Conservation (phyloP, 2,888 invertebrate species). For the Pocota personata region DNA sequence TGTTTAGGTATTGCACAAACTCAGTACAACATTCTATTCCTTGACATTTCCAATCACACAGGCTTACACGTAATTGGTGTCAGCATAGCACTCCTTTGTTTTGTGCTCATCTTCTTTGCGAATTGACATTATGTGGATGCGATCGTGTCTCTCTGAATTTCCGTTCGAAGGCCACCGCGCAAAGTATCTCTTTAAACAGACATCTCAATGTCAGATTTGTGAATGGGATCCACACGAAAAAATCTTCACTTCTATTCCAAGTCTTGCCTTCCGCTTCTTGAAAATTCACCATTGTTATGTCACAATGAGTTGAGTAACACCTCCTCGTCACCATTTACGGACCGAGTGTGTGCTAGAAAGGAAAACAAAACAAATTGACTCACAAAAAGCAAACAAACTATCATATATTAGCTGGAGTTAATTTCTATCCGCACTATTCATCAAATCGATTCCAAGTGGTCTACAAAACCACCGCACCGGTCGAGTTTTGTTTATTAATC, state of each 20-base stretch:
- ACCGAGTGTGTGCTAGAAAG: background rate
- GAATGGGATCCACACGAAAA: slow-evolving; percentile 39
- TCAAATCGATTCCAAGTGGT: background rate
- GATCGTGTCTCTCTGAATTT: slow-evolving; percentile 19
- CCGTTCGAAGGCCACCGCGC: slow-evolving; percentile 32
- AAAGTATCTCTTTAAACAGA: slow-evolving; percentile 17
- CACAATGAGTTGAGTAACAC: slow-evolving; percentile 37
- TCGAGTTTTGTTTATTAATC: slow-evolving; percentile 24
- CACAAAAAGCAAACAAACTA: slow-evolving; percentile 30
- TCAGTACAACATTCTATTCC: background rate
- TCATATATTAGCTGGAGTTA: slow-evolving; percentile 8
- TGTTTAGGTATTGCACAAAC: background rate
- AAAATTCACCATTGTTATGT: slow-evolving; percentile 23
- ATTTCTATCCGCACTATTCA: background rate
- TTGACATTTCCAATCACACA: slow-evolving; percentile 51
- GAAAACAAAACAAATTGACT: slow-evolving; percentile 24
- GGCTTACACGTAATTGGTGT: slow-evolving; percentile 31
- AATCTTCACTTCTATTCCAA: background rate
- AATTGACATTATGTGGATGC: slow-evolving; percentile 46
- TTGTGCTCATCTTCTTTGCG: slow-evolving; percentile 47
- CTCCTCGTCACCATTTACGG: slow-evolving; percentile 27
- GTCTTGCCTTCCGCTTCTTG: slow-evolving; percentile 11
- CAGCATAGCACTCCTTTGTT: slow-evolving; percentile 57
- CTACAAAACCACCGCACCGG: background rate
- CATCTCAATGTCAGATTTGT: slow-evolving; percentile 40